Percentiles rank a stretch among this genome's conserved stretches.
Evolutionary conservation across 2,888 invertebrate genomes (phyloP).

Genomic region (Chironomus tentans): DNA sequence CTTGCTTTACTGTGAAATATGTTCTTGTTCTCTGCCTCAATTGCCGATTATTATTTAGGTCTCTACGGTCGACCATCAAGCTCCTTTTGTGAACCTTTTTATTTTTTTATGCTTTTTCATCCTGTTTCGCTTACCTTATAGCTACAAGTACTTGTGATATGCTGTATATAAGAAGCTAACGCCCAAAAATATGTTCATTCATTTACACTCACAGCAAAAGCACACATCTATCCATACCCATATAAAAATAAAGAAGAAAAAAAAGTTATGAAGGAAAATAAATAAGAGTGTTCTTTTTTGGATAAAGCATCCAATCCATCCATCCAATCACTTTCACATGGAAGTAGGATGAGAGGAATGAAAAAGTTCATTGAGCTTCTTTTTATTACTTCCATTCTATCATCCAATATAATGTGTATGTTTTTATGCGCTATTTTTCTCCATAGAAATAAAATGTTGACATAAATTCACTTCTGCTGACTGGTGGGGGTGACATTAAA

Average conservation of each 20-base stretch:
- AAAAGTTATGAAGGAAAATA: too few species aligned
- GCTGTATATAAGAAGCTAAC: conserved; percentile 8
- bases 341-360: neutral
- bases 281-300: neutral
- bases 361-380: conserved; percentile 13
- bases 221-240: too few species aligned
- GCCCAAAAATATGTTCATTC: neutral
- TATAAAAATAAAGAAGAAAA: neutral
- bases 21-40: neutral
- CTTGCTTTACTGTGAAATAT: neutral
- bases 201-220: neutral
- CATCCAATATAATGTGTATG: neutral
- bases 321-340: conserved; percentile 24
- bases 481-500: too few species aligned
- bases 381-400: conserved; percentile 1
- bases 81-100: neutral
- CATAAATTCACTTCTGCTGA: too few species aligned
- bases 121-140: neutral
- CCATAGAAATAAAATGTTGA: too few species aligned
- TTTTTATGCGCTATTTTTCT: too few species aligned
- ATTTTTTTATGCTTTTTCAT: neutral
- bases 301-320: neutral
- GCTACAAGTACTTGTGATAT: neutral
- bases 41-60: conserved; percentile 10
- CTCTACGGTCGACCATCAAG: neutral